Base-by-base conservation (phyloP, 2,113 vertebrate genomes). In the Takifugu bimaculatus region DNA sequence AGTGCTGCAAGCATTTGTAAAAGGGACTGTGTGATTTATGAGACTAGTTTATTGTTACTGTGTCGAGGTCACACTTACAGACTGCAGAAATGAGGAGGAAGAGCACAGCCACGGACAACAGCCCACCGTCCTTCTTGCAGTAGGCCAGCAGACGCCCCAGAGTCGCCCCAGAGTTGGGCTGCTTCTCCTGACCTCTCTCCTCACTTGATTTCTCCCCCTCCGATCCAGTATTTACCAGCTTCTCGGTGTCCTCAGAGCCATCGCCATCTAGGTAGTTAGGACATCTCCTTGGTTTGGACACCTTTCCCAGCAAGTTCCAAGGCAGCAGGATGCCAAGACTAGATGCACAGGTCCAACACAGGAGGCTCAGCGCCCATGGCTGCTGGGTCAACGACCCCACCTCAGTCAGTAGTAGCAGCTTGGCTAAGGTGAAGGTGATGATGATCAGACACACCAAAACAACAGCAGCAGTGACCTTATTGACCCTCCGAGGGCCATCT, bases 341-440 rank as follows among this genome's bases (percentile, higher is more conserved):
- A 0, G 95, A 92, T 55, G 85, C 12, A 1, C 91, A 96, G 0
- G 94, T 97, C 96, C 96, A 99, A 25, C 82, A 87, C 10, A 96
- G 91, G 15, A 99, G 88, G 63, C 93, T 87, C 84, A 96, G 91
- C 61, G 93, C 87, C 93, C 94, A 96, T 0, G 94, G 93, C 68
- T 92, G 90, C 1, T 74, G 61, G 70, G 69, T 81, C 63, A 94
- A 77, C 54, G 84, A 78, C 27, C 77, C 90, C 47, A 91, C 83
- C 79, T 99, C 95, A 0, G 91, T 91, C 80, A 94, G 93, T 58
- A 99, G 92, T 75, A 99, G 91, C 88, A 99, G 77, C 83, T 99
- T 99, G 70, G 84, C 88, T 86, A 96, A 66, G 62, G 90, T 76
- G 9, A 93, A 99, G 75, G 92, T 92, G 67, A 93, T 86, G 75